A percentile compares a stretch with the other conserved stretches of the same genome.
Evolutionary conservation across 2,113 vertebrate genomes (phyloP).

Genomic region (Leptobrachium ailaonicum): DNA sequence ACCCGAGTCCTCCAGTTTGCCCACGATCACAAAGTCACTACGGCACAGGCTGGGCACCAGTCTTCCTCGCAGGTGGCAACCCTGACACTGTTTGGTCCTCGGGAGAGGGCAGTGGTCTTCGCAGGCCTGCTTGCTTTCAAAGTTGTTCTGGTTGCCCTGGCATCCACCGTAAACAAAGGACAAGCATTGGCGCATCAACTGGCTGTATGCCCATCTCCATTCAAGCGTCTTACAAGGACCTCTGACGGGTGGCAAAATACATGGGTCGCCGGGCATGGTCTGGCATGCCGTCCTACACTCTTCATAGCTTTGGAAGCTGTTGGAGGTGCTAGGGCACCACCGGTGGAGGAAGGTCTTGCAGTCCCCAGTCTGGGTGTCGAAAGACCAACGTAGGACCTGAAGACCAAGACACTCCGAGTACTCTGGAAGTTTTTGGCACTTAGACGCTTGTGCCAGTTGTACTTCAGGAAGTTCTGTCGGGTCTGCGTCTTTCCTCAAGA

Average conservation of each 20-base stretch:
- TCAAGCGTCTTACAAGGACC: slow-evolving; percentile 89
- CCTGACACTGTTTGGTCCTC: slow-evolving; percentile 76
- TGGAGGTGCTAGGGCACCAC: slow-evolving; percentile 69
- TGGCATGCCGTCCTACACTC: slow-evolving; percentile 83
- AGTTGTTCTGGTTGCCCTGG: slow-evolving; percentile 90
- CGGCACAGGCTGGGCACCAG: slow-evolving; percentile 88
- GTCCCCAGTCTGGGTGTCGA: slow-evolving; percentile 74
- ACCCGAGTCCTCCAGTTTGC: slow-evolving; percentile 86
- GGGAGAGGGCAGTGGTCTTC: slow-evolving; percentile 84
- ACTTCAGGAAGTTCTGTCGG: slow-evolving; percentile 43
- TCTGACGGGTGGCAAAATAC: slow-evolving; percentile 85
- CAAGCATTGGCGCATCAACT: slow-evolving; percentile 81
- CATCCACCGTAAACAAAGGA: slow-evolving; percentile 91
- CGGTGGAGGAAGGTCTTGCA: slow-evolving; percentile 82
- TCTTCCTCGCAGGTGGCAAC: slow-evolving; percentile 81
- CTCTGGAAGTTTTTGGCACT: slow-evolving; percentile 78
- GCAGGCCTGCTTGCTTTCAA: slow-evolving; percentile 80
- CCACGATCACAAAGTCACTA: slow-evolving; percentile 94
- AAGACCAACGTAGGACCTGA: slow-evolving; percentile 84
- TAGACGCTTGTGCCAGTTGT: slow-evolving; percentile 67
- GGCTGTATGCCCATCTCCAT: slow-evolving; percentile 89
- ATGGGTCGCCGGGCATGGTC: slow-evolving; percentile 72
- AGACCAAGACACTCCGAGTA: slow-evolving; percentile 70
- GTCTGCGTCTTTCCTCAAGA: slow-evolving; percentile 71
- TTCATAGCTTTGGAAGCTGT: slow-evolving; percentile 89